Base-by-base conservation (phyloP, 1,140 invertebrate species). In the Anthonomus grandis region DNA sequence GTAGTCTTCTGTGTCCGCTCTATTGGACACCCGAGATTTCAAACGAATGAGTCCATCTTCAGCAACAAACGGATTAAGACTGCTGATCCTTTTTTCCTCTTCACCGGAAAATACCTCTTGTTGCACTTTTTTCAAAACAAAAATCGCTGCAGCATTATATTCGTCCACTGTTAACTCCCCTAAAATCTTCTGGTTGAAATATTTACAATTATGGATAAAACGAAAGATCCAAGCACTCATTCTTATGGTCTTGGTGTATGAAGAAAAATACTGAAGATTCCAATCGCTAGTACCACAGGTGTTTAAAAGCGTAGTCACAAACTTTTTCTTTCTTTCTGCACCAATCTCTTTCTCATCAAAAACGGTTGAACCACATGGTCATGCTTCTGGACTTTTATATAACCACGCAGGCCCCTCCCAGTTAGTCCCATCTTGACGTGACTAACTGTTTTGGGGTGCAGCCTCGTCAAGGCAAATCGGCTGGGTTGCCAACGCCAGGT, bases 11-110 rank as follows among this genome's bases (percentile, higher is more conserved):
- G 12, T 12, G 60, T 66, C 69, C 17, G 59, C 24, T 23, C 64
- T 47, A 34, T 58, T 62, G n/a, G 41, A 24, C 45, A 71, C 64
- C 54, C 59, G 63, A 27, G 61, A 63, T 64, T 46, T 68, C n/a
- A n/a, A 54, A n/a, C 65, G 59, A 25, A 57, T 48, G 12, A 54
- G 13, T 9, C 48, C 48, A 38, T 13, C 18, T n/a, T 51, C 36
- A 36, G 37, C 34, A 4, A 38, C 8, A 38, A 51, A 39, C 9
- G 24, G 9, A 8, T 18, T 27, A 12, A 51, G 31, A 19, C 21
- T 13, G 25, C 18, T 12, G 9, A 51, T 10, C 13, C 24, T 22
- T 13, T 41, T 2, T n/a, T 51, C 48, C 19, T 4, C 39, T 18
- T 6, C 18, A 9, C 22, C 48, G 6, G 31, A 12, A 19, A 51